Conservation (phyloP, 2,797 vertebrate genomes). For the Adrianichthys oophorus region DNA sequence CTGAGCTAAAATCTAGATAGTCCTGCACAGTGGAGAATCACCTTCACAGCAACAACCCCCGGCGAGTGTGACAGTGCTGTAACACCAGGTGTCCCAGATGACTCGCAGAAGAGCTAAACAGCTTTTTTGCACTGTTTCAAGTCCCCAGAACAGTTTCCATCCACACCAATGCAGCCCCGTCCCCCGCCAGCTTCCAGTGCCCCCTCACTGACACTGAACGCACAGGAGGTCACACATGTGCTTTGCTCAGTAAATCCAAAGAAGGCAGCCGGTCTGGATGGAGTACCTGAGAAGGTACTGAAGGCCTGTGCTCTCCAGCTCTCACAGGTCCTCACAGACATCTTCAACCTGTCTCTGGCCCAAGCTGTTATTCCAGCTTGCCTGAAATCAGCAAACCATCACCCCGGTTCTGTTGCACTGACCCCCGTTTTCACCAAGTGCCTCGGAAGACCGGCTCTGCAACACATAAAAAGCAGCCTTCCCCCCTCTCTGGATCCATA, state of each 20-base stretch:
- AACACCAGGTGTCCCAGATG: background rate
- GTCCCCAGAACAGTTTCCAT: background rate
- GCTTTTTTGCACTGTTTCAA: background rate
- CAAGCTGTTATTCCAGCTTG: background rate
- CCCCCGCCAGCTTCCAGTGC: background rate
- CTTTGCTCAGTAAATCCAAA: background rate
- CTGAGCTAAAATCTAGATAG: too few relatives aligned
- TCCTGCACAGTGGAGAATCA: too few relatives aligned
- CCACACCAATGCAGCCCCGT: too few relatives aligned
- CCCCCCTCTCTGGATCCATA: too few relatives aligned
- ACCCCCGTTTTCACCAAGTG: background rate
- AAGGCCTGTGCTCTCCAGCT: background rate
- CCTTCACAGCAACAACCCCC: too few relatives aligned
- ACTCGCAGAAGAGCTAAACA: background rate
- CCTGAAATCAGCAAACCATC: background rate
- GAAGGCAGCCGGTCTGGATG: background rate
- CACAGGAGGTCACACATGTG: background rate
- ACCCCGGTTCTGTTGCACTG: background rate
- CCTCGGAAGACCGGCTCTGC: too few relatives aligned
- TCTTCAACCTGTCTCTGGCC: background rate
- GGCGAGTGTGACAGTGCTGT: too few relatives aligned
- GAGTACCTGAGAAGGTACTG: background rate
- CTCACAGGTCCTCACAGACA: background rate
- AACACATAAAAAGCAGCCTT: too few relatives aligned
- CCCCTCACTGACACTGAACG: background rate